Conservation (phyloP, 2,888 invertebrate species). For the Lasius fuliginosus region DNA sequence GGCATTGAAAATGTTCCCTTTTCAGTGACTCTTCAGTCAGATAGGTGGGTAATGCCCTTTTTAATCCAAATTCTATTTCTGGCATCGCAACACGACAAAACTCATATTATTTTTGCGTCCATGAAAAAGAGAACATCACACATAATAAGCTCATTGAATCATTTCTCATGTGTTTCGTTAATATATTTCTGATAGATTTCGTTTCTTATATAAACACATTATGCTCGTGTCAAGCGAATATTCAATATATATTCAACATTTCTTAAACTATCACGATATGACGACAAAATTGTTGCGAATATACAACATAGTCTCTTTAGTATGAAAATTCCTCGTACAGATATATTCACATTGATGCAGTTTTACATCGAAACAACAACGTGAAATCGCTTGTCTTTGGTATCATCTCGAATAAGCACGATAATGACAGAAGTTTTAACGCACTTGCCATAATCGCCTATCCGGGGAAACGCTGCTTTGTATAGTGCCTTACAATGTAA, state of each 20-base stretch:
- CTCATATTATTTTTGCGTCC: constrained; percentile 6
- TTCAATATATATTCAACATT: neutral
- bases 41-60: constrained; percentile 50
- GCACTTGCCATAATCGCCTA: constrained; percentile 35
- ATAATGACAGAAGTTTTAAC: constrained; percentile 49
- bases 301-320: neutral
- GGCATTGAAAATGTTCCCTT: constrained; percentile 52
- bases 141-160: constrained; percentile 28
- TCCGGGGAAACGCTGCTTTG: constrained; percentile 30
- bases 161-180: neutral
- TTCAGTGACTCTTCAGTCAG: constrained; percentile 49
- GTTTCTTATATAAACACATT: neutral
- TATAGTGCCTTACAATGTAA: constrained; percentile 47
- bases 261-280: constrained; percentile 1
- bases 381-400: constrained; percentile 28
- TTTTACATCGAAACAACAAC: constrained; percentile 12
- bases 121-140: neutral
- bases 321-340: constrained; percentile 4
- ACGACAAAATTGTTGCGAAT: neutral
- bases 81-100: constrained; percentile 16
- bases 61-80: constrained; percentile 56
- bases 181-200: neutral
- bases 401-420: constrained; percentile 32
- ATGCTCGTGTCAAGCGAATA: neutral
- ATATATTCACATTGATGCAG: neutral